Base-by-base conservation (phyloP, 1,140 invertebrate species). In the Apis dorsata region DNA sequence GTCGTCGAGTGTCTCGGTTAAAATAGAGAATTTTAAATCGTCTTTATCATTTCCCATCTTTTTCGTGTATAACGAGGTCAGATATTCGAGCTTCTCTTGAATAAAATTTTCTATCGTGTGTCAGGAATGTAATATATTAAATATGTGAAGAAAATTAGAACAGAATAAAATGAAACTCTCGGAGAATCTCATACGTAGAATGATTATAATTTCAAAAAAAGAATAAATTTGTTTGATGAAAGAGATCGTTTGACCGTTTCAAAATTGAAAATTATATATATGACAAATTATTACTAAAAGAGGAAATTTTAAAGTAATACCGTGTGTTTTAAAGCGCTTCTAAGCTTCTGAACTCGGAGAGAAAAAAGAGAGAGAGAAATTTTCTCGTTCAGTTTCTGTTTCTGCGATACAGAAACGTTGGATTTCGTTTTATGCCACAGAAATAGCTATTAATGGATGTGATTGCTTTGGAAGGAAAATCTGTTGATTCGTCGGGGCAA, bases 401-500 rank as follows among this genome's bases (percentile, higher is more conserved):
- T 55, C 51, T 19, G 1, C 19, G 17, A 1, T 12, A 17, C 15
- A 11, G 49, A 51, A 53, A 71, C 69, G n/a, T 44, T 70, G 1
- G n/a, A 28, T 19, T 5, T 15, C 51, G 51, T 17, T 28, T 19
- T 55, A 19, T 28, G 8, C 15, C 8, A 10, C 4, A 55, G 49
- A 55, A 72, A 28, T 19, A 24, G 10, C 4, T 19, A 55, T 28
- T 55, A 72, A 17, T 21, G 51, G 51, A 72, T 28, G 13, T 24
- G 51, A 55, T 71, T 24, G n/a, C 51, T 71, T 28, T 21, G 70
- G n/a, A 11, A 55, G 5, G 49, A 10, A 49, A 24, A 71, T 71
- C 49, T 71, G 69, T 53, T 71, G 69, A 71, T 71, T 69, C 44
- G 44, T 69, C 44, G 44, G 51, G 19, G 19, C 49, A 24, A 51